Evolutionary conservation across 2,113 vertebrate species (phyloP), one percentile per base, ranked within the genome.

Genomic region (Pluvialis apricaria): DNA sequence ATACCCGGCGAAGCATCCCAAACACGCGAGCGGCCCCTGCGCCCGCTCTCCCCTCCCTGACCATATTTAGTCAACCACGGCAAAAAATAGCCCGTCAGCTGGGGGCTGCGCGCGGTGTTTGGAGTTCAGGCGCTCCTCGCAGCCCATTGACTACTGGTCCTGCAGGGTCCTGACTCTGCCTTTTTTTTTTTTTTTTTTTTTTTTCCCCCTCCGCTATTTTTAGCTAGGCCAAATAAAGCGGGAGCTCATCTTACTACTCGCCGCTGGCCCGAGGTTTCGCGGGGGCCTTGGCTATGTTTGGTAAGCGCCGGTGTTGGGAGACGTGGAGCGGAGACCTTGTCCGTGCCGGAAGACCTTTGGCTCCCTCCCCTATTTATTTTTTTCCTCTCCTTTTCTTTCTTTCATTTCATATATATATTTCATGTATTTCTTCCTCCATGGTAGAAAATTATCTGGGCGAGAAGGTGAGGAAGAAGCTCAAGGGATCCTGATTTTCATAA

Each of bases 61-160:
- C 99, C 99, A 99, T 99, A 99, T 99, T 99, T 99, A 99, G 99
- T 99, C 99, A 99, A 98, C 98, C 98, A 97, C 97, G 98, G 98
- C 98, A 99, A 99, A 99, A 99, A 99, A 99, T 99, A 99, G 99
- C 98, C 98, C 95, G 97, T 97, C 98, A 98, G 99, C 98, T 98
- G 98, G 96, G 95, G 98, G 94, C 96, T 97, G 97, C 97, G 96
- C 97, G 66, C 95, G 83, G 86, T 82, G 86, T 95, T 97, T 94
- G 96, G 97, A 95, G 96, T 97, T 96, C 97, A 95, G 88, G 97
- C 97, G 84, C 97, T 87, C 96, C 94, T 96, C 96, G 97, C 97
- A 95, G 96, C 89, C 89, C 91, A 97, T 98, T 97, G 97, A 98
- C 97, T 96, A 97, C 96, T 91, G 89, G 96, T 94, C 97, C 98